These are phyloP conservation scores for Chroicocephalus ridibundus DNA, from an alignment of 2,113 vertebrate species.

Conservation along the genomic window DNA sequence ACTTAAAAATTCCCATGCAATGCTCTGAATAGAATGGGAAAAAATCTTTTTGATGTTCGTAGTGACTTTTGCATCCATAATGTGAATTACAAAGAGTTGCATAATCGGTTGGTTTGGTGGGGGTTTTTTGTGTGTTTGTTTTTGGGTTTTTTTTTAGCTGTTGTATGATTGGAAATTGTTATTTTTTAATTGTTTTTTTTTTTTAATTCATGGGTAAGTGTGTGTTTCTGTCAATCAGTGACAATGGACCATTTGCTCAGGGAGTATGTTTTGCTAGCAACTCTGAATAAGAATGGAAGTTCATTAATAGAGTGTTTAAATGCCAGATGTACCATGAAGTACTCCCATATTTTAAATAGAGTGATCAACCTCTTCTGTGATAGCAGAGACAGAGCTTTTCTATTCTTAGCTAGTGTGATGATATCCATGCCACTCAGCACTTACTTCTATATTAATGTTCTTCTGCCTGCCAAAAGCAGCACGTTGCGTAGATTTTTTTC, in stretches of 20 bases:
- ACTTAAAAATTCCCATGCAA: neutral
- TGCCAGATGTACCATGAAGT: constrained; percentile 33
- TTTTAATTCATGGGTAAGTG: neutral
- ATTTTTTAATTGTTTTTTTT: neutral
- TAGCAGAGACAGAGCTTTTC: constrained; percentile 28
- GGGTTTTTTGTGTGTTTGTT: neutral
- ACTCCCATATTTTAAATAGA: neutral
- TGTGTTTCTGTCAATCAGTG: neutral
- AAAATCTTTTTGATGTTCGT: neutral
- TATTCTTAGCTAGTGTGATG: constrained; percentile 52
- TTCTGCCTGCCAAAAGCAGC: constrained; percentile 45
- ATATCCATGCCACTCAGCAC: constrained; percentile 32
- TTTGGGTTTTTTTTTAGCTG: neutral
- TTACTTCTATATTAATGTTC: constrained; percentile 51
- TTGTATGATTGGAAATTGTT: neutral
- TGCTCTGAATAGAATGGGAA: neutral
- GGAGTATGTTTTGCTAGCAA: neutral
- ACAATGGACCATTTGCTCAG: neutral
- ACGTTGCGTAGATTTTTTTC: neutral
- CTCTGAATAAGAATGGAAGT: neutral
- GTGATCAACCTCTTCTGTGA: constrained; percentile 27
- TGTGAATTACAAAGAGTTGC: neutral
- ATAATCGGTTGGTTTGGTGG: neutral
- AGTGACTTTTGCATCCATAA: neutral
- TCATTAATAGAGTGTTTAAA: constrained; percentile 15